These are phyloP conservation scores for Erythrolamprus reginae DNA, from an alignment of 2,113 vertebrate species.

Conservation along the genomic window DNA sequence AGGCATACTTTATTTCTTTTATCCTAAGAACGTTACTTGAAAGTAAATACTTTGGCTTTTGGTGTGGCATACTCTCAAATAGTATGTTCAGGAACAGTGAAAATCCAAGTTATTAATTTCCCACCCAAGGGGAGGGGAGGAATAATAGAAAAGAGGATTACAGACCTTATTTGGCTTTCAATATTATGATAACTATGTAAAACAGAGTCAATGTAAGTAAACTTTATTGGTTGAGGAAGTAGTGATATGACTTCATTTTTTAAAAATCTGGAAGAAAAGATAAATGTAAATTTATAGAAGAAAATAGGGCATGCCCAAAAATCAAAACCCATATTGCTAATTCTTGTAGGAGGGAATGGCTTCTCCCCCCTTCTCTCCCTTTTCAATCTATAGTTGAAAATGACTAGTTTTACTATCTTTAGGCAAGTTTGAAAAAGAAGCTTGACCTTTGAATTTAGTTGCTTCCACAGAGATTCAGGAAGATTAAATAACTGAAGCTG, in stretches of 20 bases:
- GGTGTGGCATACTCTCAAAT: neutral
- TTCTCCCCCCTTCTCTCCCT: slow-evolving; percentile 5
- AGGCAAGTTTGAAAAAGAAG: slow-evolving; percentile 64
- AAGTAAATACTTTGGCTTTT: neutral
- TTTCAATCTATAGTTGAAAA: slow-evolving; percentile 47
- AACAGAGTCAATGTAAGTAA: slow-evolving; percentile 41
- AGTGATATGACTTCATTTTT: slow-evolving; percentile 51
- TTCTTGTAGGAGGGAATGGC: slow-evolving; percentile 40
- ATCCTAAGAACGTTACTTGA: neutral
- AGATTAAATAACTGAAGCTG: slow-evolving; percentile 67
- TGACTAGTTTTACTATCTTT: slow-evolving; percentile 61
- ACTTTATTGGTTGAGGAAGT: slow-evolving; percentile 34
- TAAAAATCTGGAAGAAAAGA: slow-evolving; percentile 15
- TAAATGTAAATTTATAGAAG: slow-evolving; percentile 18
- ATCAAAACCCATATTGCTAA: slow-evolving; percentile 32
- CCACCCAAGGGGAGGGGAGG: neutral
- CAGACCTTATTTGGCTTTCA: slow-evolving; percentile 47
- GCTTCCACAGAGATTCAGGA: slow-evolving; percentile 60
- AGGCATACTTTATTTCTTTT: neutral
- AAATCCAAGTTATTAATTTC: slow-evolving; percentile 26
- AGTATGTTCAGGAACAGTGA: slow-evolving; percentile 1
- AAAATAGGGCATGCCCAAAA: slow-evolving; percentile 34
- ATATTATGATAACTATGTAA: slow-evolving; percentile 37
- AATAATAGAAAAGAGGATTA: slow-evolving; percentile 35
- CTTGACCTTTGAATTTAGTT: slow-evolving; percentile 68